A percentile compares a stretch with the other conserved stretches of the same genome.
Evolutionary conservation across 1,140 invertebrate genomes (phyloP).

Genomic region (Drosophila orena): DNA sequence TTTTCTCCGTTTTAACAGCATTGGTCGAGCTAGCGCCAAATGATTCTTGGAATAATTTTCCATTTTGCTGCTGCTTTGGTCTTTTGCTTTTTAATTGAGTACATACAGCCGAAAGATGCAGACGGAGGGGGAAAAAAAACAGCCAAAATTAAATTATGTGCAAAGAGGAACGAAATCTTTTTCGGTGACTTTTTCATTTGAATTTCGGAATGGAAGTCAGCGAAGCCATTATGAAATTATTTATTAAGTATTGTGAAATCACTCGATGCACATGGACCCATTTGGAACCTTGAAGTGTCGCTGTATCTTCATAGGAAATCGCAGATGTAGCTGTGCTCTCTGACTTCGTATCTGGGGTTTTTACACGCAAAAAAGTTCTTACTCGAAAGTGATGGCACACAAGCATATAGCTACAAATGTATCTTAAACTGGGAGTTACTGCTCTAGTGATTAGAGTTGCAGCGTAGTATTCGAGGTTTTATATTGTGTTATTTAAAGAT

Average conservation of each 20-base stretch:
- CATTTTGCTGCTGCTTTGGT: slow-evolving; percentile 64
- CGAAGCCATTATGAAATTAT: slow-evolving; percentile 81
- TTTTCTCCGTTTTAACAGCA: slow-evolving; percentile 69
- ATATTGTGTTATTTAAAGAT: background rate
- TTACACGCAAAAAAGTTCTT: background rate
- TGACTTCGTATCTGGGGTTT: slow-evolving; percentile 27
- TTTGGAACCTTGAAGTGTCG: slow-evolving; percentile 67
- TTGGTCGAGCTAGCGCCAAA: slow-evolving; percentile 58
- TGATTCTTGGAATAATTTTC: slow-evolving; percentile 80
- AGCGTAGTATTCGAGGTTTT: too few relatives aligned
- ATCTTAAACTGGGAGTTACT: too few relatives aligned
- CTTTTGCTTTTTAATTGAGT: slow-evolving; percentile 80
- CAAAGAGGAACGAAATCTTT: slow-evolving; percentile 56
- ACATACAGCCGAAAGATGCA: slow-evolving; percentile 54
- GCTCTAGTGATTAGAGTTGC: too few relatives aligned
- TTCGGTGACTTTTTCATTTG: slow-evolving; percentile 65
- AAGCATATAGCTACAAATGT: too few relatives aligned
- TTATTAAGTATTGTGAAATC: slow-evolving; percentile 83
- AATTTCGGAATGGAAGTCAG: slow-evolving; percentile 55
- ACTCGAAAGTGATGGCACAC: background rate
- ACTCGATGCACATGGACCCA: slow-evolving; percentile 61
- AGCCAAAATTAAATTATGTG: slow-evolving; percentile 78
- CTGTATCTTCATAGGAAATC: slow-evolving; percentile 27
- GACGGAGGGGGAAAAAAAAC: slow-evolving; percentile 13
- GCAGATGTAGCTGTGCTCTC: slow-evolving; percentile 25